Conservation (phyloP, 92 coral and sea anemone species). For the Zoanthus sociatus region DNA sequence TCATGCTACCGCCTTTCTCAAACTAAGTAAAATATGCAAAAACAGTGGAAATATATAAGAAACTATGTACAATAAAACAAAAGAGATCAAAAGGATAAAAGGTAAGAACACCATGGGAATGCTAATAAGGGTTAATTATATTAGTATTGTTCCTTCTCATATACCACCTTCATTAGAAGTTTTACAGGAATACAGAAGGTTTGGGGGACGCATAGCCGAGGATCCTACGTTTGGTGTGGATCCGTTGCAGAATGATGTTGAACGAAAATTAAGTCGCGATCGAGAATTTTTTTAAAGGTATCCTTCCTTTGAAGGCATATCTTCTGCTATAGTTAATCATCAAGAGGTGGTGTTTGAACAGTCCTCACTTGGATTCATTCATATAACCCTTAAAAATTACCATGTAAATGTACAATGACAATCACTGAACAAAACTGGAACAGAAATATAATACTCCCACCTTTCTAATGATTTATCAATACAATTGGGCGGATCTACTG, state of each 20-base stretch:
- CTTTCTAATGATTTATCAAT: neutral
- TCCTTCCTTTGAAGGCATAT: conserved; percentile 26
- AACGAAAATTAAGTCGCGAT: conserved; percentile 9
- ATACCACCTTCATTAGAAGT: conserved; percentile 32
- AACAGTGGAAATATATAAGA: too few relatives aligned
- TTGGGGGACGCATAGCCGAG: conserved; percentile 39
- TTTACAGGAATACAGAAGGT: conserved; percentile 35
- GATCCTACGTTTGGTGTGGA: conserved; percentile 28
- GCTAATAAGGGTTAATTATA: too few relatives aligned
- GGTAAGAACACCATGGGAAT: too few relatives aligned
- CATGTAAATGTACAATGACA: neutral
- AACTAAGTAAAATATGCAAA: too few relatives aligned
- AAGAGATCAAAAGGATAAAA: too few relatives aligned
- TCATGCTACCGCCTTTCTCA: too few relatives aligned
- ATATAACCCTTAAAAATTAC: conserved; percentile 11
- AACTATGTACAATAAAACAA: too few relatives aligned
- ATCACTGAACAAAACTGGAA: neutral
- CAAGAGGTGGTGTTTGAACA: conserved; percentile 16
- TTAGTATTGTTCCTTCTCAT: neutral
- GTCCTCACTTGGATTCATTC: conserved; percentile 9
- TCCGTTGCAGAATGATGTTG: conserved; percentile 18
- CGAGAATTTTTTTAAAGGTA: neutral
- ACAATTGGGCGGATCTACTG: neutral
- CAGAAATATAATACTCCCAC: neutral
- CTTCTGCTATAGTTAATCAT: conserved; percentile 1